Evolutionary conservation across 2,113 vertebrate genomes (phyloP).

Genomic region (Numenius arquata): DNA sequence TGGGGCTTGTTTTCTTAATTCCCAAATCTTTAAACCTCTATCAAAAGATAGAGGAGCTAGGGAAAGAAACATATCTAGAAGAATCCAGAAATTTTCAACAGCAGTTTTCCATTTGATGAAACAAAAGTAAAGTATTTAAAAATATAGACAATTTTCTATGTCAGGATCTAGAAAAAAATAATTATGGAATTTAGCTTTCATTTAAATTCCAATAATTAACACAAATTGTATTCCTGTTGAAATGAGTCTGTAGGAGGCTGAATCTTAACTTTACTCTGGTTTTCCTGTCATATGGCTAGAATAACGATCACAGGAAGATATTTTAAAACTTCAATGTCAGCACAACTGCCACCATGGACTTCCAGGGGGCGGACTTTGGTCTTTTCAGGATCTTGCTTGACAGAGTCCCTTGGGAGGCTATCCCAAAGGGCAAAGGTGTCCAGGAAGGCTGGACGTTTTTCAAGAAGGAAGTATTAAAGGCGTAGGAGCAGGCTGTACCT

Average conservation of each 20-base stretch:
- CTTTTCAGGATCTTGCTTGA: too few relatives aligned
- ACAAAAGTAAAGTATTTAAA: not conserved
- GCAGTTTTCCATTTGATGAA: not conserved
- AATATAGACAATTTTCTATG: not conserved
- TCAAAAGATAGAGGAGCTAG: not conserved
- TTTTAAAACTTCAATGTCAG: not conserved
- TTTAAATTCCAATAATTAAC: not conserved
- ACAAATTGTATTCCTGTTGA: not conserved
- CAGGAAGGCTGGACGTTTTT: too few relatives aligned
- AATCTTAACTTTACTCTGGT: not conserved
- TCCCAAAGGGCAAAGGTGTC: too few relatives aligned
- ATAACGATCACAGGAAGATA: not conserved
- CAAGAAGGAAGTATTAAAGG: too few relatives aligned
- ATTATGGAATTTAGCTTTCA: not conserved
- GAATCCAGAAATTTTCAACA: not conserved
- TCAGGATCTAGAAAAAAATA: not conserved
- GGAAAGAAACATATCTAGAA: not conserved
- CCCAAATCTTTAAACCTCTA: not conserved
- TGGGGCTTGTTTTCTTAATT: not conserved
- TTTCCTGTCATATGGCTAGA: not conserved
- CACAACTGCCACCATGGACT: too few relatives aligned
- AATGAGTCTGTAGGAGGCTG: not conserved
- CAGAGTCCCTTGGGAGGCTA: too few relatives aligned
- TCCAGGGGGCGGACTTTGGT: too few relatives aligned
- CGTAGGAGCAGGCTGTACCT: too few relatives aligned